Percentiles rank a stretch among this genome's conserved stretches.
Evolutionary conservation across 92 coral and sea anemone genomes (phyloP).

Genomic region (Chrysogorgia sp.): DNA sequence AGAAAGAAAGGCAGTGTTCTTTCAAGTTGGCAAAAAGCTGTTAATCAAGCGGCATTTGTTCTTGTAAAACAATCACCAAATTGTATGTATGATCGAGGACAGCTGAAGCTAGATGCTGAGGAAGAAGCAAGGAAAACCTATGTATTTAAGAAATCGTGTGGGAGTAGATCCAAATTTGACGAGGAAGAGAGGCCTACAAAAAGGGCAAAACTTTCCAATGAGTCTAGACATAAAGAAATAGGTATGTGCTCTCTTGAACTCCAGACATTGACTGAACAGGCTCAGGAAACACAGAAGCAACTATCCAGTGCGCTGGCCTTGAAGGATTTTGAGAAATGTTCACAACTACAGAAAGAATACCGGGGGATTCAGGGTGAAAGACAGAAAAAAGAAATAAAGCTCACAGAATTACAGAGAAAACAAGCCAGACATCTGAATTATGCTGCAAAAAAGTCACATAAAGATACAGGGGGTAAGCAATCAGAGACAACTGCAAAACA

Average conservation of each 20-base stretch:
- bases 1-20: conserved; percentile 33
- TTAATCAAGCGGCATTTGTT: conserved; percentile 40
- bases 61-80: conserved; percentile 46
- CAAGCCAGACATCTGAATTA: no score
- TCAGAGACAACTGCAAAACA: no score
- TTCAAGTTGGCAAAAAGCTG: conserved; percentile 58
- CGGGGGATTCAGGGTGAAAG: background rate
- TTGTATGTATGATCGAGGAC: conserved; percentile 39
- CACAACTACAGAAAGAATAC: background rate
- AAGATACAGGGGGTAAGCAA: no score
- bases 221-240: background rate
- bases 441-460: no score
- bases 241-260: background rate
- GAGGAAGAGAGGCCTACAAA: conserved; percentile 9
- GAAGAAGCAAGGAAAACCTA: conserved; percentile 55
- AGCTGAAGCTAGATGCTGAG: conserved; percentile 41
- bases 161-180: conserved; percentile 27
- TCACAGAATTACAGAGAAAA: background rate
- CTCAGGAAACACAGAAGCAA: background rate
- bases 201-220: background rate
- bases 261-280: background rate
- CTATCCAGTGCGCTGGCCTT: background rate
- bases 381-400: background rate
- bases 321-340: background rate
- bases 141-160: conserved; percentile 48